Conservation (phyloP, 2,888 invertebrate species). For the Heteropelma amictum region DNA sequence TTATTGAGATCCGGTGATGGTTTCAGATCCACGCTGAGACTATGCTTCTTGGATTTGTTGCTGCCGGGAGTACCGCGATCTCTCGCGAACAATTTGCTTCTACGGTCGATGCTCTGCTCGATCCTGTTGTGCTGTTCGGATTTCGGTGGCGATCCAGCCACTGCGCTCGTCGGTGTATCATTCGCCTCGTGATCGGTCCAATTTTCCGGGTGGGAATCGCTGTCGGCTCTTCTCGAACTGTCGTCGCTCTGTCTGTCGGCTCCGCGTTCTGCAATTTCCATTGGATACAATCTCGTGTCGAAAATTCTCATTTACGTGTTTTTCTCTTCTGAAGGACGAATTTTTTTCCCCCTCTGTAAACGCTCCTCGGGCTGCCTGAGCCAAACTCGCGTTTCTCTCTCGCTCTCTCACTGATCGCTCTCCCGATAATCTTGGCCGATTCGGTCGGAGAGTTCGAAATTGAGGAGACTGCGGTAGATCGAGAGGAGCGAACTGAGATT, state of each 20-base stretch:
- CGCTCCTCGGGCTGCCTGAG: too few species aligned
- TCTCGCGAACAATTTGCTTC: conserved; percentile 82
- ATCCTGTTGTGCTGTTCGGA: conserved; percentile 79
- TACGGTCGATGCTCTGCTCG: conserved; percentile 69
- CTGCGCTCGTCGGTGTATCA: conserved; percentile 81
- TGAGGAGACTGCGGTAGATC: not conserved
- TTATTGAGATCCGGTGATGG: conserved; percentile 73
- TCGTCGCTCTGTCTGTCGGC: conserved; percentile 80
- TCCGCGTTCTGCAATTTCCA: conserved; percentile 75
- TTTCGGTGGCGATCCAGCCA: conserved; percentile 82
- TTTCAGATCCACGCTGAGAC: conserved; percentile 78
- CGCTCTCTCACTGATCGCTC: too few species aligned
- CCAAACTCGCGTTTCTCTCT: too few species aligned
- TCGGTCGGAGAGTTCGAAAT: too few species aligned
- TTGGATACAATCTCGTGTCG: conserved; percentile 7
- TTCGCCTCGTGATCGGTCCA: conserved; percentile 86
- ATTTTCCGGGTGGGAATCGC: conserved; percentile 80
- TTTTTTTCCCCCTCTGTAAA: too few species aligned
- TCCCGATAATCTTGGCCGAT: too few species aligned
- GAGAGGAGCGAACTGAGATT: conserved; percentile 13
- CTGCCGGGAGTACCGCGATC: conserved; percentile 78
- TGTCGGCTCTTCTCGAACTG: conserved; percentile 80
- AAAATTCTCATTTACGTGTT: too few species aligned
- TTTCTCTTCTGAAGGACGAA: not conserved
- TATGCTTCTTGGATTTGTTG: conserved; percentile 83